Conservation (phyloP, 2,888 invertebrate genomes). For the Steinernema hermaphroditum region DNA sequence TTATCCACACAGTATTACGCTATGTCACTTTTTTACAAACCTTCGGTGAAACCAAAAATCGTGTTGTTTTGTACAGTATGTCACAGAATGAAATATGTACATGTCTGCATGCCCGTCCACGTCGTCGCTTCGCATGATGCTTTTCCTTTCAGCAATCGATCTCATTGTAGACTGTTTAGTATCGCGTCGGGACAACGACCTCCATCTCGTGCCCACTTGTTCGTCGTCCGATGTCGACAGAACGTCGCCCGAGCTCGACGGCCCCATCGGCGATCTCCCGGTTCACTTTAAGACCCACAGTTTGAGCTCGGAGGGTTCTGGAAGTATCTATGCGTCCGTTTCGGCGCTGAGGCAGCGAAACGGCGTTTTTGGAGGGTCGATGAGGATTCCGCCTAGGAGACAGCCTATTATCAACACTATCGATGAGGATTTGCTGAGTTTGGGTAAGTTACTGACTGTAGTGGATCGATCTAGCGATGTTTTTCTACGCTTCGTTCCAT, state of each 20-base stretch:
- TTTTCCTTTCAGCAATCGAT: background rate
- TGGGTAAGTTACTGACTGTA: background rate
- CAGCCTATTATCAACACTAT: conserved; percentile 1
- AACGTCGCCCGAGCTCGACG: conserved; percentile 17
- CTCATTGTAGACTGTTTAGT: background rate
- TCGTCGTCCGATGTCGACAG: conserved; percentile 1
- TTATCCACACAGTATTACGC: background rate
- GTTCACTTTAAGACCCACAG: conserved; percentile 12
- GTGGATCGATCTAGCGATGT: too few species aligned
- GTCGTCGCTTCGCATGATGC: conserved; percentile 14
- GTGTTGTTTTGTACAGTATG: background rate
- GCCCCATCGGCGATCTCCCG: background rate
- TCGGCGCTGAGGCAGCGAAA: conserved; percentile 1
- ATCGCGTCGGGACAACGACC: conserved; percentile 11
- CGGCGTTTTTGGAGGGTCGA: conserved; percentile 14
- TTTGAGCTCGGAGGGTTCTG: conserved; percentile 1
- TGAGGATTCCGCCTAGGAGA: background rate
- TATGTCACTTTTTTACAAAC: background rate
- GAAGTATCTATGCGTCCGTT: background rate
- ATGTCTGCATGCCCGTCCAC: background rate
- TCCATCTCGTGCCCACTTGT: conserved; percentile 4
- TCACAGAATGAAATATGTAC: background rate
- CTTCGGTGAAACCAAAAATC: conserved; percentile 3
- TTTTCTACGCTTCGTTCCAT: too few species aligned
- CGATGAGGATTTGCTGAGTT: conserved; percentile 14